These are phyloP conservation scores for Propsilocerus akamusi DNA, from an alignment of 1,140 invertebrate genomes.

Conservation along the genomic window DNA sequence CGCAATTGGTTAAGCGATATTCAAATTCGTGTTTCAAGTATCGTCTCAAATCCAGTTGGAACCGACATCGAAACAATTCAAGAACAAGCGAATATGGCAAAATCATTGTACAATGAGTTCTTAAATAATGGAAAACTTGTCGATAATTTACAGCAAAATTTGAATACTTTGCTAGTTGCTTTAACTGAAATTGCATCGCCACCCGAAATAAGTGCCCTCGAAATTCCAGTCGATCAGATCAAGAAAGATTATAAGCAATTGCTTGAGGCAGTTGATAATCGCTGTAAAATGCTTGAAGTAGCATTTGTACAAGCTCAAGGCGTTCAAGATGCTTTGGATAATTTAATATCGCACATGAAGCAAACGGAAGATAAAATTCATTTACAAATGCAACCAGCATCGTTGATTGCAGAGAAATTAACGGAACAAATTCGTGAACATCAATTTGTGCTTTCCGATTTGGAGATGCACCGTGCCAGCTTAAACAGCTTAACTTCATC, in stretches of 20 bases:
- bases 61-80: conserved; percentile 75
- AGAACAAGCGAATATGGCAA: conserved; percentile 68
- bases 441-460: conserved; percentile 57
- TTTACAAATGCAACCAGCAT: conserved; percentile 61
- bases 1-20: conserved; percentile 63
- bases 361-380: conserved; percentile 68
- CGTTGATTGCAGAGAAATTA: conserved; percentile 69
- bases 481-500: conserved; percentile 62
- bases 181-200: conserved; percentile 63
- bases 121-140: conserved; percentile 59
- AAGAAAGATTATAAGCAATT: conserved; percentile 60
- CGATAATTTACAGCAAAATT: conserved; percentile 46
- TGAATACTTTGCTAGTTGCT: conserved; percentile 48
- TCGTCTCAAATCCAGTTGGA: conserved; percentile 63
- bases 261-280: conserved; percentile 44
- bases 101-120: conserved; percentile 71
- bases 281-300: conserved; percentile 67
- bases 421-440: conserved; percentile 78
- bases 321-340: conserved; percentile 81
- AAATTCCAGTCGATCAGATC: conserved; percentile 57
- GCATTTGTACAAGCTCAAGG: conserved; percentile 84
- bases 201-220: conserved; percentile 53
- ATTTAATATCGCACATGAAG: conserved; percentile 66
- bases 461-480: conserved; percentile 67
- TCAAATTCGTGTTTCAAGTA: conserved; percentile 54